phyloP scores from a whole-genome alignment of 2,888 invertebrate genomes.

The Leptinotarsa rubiginosa region DNA sequence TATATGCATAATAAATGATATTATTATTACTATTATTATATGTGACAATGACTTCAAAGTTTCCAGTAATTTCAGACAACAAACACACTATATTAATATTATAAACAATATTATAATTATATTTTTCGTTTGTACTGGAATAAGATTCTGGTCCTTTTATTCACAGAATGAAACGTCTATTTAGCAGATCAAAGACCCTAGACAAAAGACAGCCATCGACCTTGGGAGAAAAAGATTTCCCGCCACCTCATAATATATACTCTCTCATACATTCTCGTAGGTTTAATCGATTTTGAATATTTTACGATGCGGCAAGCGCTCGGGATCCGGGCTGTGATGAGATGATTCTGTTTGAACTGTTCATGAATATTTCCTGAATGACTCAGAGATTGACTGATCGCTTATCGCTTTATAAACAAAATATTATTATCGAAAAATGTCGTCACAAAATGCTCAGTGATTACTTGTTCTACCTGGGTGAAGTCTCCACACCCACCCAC shows the following conservation, averaged over 20 bases:
- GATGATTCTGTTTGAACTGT: neutral
- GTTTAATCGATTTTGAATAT: slow-evolving; percentile 8
- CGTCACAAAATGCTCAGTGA: neutral
- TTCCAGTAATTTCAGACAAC: no score
- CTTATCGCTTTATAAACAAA: slow-evolving; percentile 5
- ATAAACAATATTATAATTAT: no score
- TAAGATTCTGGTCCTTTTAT: neutral
- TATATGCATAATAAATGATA: no score
- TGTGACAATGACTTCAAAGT: no score
- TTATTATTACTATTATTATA: no score
- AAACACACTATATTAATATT: no score
- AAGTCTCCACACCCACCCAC: no score
- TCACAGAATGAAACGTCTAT: neutral
- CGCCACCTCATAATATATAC: neutral
- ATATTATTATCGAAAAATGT: neutral
- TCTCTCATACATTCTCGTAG: neutral
- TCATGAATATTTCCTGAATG: slow-evolving; percentile 1
- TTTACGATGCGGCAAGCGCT: neutral
- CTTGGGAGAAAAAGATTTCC: neutral
- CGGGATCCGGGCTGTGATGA: neutral
- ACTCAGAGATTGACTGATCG: neutral
- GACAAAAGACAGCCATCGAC: slow-evolving; percentile 3
- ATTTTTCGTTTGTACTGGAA: neutral
- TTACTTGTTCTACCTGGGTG: neutral
- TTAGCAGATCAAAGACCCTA: neutral